Conservation (phyloP, 2,888 invertebrate species). For the Rotaria magnacalcarata region DNA sequence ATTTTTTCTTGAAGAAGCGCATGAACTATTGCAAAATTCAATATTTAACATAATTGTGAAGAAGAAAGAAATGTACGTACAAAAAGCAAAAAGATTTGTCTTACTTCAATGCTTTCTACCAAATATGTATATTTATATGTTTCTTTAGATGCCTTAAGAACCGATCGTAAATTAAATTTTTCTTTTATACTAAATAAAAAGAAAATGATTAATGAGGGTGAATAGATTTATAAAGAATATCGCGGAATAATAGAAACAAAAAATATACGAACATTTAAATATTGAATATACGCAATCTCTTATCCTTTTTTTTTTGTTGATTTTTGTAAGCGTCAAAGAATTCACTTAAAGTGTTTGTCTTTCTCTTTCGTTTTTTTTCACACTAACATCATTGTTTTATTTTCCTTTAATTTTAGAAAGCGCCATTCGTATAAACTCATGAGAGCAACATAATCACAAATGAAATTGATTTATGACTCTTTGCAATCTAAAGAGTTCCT, state of each 20-base stretch:
- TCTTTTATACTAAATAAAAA: neutral
- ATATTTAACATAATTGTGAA: neutral
- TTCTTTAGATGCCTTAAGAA: too few relatives aligned
- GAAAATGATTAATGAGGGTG: neutral
- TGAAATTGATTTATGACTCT: neutral
- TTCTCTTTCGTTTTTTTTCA: too few relatives aligned
- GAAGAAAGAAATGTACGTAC: neutral
- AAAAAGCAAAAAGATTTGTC: neutral
- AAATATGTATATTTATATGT: too few relatives aligned
- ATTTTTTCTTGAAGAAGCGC: neutral
- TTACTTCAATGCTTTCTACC: neutral
- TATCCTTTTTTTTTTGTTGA: too few relatives aligned
- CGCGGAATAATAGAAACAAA: neutral
- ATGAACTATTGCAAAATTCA: neutral
- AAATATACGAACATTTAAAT: too few relatives aligned
- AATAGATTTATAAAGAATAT: neutral
- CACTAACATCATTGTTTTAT: neutral
- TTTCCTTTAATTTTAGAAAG: neutral
- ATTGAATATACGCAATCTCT: too few relatives aligned
- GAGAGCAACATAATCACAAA: neutral
- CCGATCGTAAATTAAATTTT: too few relatives aligned
- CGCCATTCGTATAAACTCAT: neutral
- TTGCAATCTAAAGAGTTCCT: neutral
- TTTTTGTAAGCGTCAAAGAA: too few relatives aligned
- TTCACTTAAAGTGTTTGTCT: too few relatives aligned